Evolutionary conservation across 2,888 invertebrate genomes (phyloP).

Genomic region (Protonemura montana): DNA sequence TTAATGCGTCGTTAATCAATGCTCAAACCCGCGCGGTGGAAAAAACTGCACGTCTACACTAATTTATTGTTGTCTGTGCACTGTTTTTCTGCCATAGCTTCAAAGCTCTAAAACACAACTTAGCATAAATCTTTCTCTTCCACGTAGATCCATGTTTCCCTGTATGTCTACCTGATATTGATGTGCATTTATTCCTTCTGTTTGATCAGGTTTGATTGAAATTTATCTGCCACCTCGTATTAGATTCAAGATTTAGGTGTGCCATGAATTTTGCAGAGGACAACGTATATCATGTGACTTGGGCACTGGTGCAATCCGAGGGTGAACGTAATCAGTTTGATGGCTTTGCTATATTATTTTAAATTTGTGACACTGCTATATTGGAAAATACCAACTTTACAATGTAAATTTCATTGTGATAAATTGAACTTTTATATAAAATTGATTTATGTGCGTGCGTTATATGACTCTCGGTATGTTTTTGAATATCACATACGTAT

Average conservation of each 20-base stretch:
- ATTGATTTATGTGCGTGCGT: slow-evolving; percentile 34
- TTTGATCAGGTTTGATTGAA: slow-evolving; percentile 12
- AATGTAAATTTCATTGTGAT: slow-evolving; percentile 40
- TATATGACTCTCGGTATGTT: slow-evolving; percentile 17
- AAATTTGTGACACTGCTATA: slow-evolving; percentile 36
- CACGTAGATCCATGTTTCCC: neutral
- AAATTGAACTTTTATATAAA: slow-evolving; percentile 40
- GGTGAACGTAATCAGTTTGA: slow-evolving; percentile 21
- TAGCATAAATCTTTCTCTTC: neutral
- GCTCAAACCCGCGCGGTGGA: neutral
- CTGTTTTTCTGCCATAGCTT: neutral
- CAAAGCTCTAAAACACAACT: neutral
- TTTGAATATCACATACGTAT: slow-evolving; percentile 26
- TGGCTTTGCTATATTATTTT: slow-evolving; percentile 24
- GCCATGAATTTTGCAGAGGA: neutral
- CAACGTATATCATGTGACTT: neutral
- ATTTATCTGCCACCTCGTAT: neutral
- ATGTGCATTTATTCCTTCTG: neutral
- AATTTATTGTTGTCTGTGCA: neutral
- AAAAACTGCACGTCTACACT: neutral
- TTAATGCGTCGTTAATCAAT: neutral
- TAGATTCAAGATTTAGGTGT: neutral
- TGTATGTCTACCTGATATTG: neutral
- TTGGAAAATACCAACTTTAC: slow-evolving; percentile 21
- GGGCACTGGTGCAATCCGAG: neutral